A percentile compares a stretch with the other conserved stretches of the same genome.
Conservation (phyloP, 1,140 invertebrate genomes). For the Caenorhabditis briggsae region DNA sequence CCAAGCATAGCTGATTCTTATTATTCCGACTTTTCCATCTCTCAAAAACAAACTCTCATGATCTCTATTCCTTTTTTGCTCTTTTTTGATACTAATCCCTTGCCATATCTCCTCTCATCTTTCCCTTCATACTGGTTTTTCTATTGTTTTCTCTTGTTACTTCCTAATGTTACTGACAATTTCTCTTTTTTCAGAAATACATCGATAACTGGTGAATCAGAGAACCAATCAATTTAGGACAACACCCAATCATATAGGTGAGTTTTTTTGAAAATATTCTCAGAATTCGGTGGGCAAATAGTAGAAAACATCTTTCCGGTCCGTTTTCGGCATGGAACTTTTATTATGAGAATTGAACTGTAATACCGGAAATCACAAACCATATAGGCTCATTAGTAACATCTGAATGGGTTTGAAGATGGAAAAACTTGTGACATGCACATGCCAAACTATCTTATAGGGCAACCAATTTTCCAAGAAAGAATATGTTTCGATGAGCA, state of each 20-base stretch:
- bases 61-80: neutral
- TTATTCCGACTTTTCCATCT: neutral
- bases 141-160: neutral
- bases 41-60: no score
- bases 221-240: neutral
- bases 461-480: neutral
- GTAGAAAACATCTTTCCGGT: neutral
- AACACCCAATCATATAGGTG: slow-evolving; percentile 16
- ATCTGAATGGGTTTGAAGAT: neutral
- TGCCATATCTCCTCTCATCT: neutral
- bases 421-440: neutral
- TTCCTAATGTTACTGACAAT: neutral
- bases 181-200: neutral
- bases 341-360: neutral
- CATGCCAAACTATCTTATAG: no score
- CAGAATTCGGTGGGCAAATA: neutral
- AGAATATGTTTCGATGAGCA: neutral
- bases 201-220: neutral
- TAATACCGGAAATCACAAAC: neutral
- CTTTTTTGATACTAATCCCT: neutral
- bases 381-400: slow-evolving; percentile 18
- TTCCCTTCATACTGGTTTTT: neutral
- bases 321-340: no score
- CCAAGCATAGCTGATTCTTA: neutral
- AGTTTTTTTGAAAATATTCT: neutral